A percentile compares a stretch with the other conserved stretches of the same genome.
These are phyloP conservation scores for Petaurus breviceps DNA, from an alignment of 2,113 vertebrate genomes.

Conservation along the genomic window DNA sequence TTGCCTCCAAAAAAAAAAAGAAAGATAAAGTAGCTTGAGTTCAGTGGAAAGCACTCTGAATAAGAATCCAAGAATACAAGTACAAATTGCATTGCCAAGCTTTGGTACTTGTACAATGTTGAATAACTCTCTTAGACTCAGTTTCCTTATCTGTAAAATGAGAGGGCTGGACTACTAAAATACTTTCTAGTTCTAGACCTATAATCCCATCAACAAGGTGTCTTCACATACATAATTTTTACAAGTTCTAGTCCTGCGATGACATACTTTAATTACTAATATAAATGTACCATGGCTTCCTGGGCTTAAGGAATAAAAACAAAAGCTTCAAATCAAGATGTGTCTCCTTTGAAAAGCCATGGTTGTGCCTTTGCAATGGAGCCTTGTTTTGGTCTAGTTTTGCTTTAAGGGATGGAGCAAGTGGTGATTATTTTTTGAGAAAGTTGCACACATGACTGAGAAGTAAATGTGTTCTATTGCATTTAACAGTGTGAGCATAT, in stretches of 20 bases:
- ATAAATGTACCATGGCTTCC: neutral
- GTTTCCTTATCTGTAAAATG: neutral
- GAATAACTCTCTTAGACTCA: neutral
- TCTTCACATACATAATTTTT: neutral
- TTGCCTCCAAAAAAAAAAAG: too few relatives aligned
- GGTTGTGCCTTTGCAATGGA: neutral
- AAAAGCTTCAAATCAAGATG: neutral
- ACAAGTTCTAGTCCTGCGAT: neutral
- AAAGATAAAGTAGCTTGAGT: neutral
- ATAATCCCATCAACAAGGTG: neutral
- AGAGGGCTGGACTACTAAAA: neutral
- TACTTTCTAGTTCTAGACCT: neutral
- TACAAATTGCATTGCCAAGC: neutral
- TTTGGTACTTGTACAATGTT: neutral
- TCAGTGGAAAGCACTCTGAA: neutral
- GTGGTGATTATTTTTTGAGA: neutral
- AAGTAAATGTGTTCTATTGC: slow-evolving; percentile 5
- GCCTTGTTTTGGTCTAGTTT: slow-evolving; percentile 9
- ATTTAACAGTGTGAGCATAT: neutral
- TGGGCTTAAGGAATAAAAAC: neutral
- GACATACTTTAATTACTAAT: neutral
- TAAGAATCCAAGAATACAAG: neutral
- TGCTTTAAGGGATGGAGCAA: neutral
- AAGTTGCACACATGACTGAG: neutral
- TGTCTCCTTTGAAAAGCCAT: neutral